A percentile compares a stretch with the other conserved stretches of the same genome.
phyloP scores from a whole-genome alignment of 2,113 vertebrate genomes.

The Beaufortia kweichowensis region DNA sequence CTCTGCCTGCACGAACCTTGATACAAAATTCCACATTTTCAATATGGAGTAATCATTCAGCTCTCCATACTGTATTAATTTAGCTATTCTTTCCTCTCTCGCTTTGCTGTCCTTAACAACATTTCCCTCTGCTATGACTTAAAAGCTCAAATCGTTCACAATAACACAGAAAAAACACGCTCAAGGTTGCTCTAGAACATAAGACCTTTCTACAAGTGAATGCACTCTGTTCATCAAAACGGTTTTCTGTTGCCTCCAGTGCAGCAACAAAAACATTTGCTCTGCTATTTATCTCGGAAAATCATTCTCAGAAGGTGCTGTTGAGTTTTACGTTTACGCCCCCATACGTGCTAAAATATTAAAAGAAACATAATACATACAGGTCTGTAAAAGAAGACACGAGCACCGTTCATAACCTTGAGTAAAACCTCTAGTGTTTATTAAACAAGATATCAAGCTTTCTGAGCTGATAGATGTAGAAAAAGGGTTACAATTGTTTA shows the following conservation, averaged over 20 bases:
- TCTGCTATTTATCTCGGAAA: conserved; percentile 1
- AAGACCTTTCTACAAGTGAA: conserved; percentile 17
- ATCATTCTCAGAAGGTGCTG: background rate
- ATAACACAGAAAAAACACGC: background rate
- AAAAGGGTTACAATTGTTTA: background rate
- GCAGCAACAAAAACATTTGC: conserved; percentile 10
- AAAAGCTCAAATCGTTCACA: conserved; percentile 1
- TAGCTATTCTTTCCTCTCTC: conserved; percentile 13
- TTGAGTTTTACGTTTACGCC: background rate
- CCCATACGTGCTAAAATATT: background rate
- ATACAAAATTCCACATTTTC: background rate
- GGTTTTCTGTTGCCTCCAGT: conserved; percentile 8
- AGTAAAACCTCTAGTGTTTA: background rate
- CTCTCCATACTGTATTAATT: conserved; percentile 11
- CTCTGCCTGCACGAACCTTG: background rate
- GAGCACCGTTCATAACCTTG: background rate
- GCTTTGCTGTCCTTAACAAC: conserved; percentile 12
- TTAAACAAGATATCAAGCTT: conserved; percentile 6
- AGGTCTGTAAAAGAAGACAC: background rate
- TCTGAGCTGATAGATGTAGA: background rate
- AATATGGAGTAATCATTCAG: background rate
- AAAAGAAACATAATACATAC: conserved; percentile 20
- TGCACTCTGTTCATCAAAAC: conserved; percentile 31
- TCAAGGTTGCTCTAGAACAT: conserved; percentile 34
- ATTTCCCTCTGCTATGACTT: background rate